A percentile compares a stretch with the other conserved stretches of the same genome.
Conservation (phyloP, 2,888 invertebrate species). For the Campaea margaritaria region DNA sequence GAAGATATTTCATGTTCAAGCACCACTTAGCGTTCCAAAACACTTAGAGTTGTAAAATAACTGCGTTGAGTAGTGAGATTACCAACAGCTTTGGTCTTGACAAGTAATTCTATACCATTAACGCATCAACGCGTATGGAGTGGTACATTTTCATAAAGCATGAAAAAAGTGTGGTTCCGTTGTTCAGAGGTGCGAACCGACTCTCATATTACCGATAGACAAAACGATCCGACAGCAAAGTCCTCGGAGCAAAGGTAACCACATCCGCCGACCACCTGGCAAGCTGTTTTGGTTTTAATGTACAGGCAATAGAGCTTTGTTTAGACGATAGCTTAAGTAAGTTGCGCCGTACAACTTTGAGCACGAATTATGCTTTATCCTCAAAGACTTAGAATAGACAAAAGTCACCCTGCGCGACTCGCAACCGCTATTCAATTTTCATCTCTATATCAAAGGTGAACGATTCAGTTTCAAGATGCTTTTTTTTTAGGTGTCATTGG, state of each 20-base stretch:
- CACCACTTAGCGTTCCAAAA: background rate
- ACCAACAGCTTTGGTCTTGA: background rate
- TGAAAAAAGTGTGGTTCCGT: conserved; percentile 76
- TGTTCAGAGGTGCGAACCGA: conserved; percentile 79
- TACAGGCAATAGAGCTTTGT: conserved; percentile 51
- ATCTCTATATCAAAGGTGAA: conserved; percentile 60
- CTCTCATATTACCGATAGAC: conserved; percentile 73
- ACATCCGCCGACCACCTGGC: conserved; percentile 43
- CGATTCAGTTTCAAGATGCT: conserved; percentile 53
- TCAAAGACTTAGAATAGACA: conserved; percentile 80
- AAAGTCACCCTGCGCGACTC: conserved; percentile 69
- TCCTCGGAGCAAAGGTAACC: conserved; percentile 64
- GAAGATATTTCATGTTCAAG: conserved; percentile 41
- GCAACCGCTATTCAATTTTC: conserved; percentile 53
- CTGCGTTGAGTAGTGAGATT: no score
- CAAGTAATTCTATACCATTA: conserved; percentile 62
- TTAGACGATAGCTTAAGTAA: conserved; percentile 45
- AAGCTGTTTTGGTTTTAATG: conserved; percentile 53
- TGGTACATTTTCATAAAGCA: conserved; percentile 67
- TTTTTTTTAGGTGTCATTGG: conserved; percentile 69
- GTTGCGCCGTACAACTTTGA: conserved; percentile 60
- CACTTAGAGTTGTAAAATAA: background rate
- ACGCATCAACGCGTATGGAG: conserved; percentile 56
- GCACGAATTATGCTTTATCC: conserved; percentile 73
- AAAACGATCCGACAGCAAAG: conserved; percentile 70